A percentile compares a stretch with the other conserved stretches of the same genome.
Evolutionary conservation across 1,140 invertebrate species (phyloP).

Genomic region (Heliconius himera): DNA sequence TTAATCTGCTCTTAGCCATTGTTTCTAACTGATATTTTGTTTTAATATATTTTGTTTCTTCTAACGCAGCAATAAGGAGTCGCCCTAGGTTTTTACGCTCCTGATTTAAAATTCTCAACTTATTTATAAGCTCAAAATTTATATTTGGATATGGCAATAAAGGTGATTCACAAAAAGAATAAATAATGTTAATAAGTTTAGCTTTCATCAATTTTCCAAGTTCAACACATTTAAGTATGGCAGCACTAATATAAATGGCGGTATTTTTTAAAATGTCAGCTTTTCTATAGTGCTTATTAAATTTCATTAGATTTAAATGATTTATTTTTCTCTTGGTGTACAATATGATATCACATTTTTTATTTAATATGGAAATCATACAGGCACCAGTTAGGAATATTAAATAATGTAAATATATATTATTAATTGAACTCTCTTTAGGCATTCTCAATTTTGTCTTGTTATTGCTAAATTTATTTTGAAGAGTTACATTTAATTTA

Average conservation of each 20-base stretch:
- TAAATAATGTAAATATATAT: slow-evolving; percentile 48
- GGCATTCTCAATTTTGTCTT: slow-evolving; percentile 12
- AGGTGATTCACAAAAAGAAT: slow-evolving; percentile 15
- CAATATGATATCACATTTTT: slow-evolving; percentile 43
- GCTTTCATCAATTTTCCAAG: neutral
- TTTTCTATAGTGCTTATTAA: neutral
- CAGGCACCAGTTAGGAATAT: slow-evolving; percentile 57
- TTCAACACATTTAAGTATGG: slow-evolving; percentile 9
- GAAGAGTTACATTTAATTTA: neutral
- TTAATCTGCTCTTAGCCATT: slow-evolving; percentile 58
- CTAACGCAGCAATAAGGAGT: slow-evolving; percentile 54
- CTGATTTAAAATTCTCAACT: slow-evolving; percentile 58
- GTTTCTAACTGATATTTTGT: slow-evolving; percentile 57
- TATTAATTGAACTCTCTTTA: neutral
- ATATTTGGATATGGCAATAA: slow-evolving; percentile 14
- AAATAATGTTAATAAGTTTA: neutral
- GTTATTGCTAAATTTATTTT: neutral
- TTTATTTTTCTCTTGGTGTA: slow-evolving; percentile 33
- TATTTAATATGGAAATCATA: slow-evolving; percentile 53
- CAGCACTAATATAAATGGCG: slow-evolving; percentile 10
- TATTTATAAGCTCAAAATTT: slow-evolving; percentile 56
- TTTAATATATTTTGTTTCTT: slow-evolving; percentile 67
- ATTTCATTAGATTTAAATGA: neutral
- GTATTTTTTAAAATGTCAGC: slow-evolving; percentile 8
- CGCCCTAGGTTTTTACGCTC: slow-evolving; percentile 61